Percentiles rank a stretch among this genome's conserved stretches.
Evolutionary conservation across 2,888 invertebrate genomes (phyloP).

Genomic region (Graphium colonna): DNA sequence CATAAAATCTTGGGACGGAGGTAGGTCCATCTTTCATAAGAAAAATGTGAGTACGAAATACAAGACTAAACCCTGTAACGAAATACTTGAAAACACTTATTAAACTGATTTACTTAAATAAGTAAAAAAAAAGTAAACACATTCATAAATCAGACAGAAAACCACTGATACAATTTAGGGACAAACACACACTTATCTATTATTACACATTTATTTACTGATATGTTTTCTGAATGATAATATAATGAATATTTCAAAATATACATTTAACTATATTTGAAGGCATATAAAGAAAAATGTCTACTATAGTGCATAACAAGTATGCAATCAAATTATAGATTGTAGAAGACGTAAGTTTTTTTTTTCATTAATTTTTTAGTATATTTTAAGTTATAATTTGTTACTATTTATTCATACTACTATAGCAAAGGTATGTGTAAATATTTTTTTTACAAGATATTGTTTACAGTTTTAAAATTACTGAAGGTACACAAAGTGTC

Average conservation of each 20-base stretch:
- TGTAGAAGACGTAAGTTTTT: background rate
- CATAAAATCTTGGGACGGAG: conserved; percentile 42
- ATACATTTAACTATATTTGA: background rate
- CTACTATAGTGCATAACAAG: background rate
- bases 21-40: conserved; percentile 46
- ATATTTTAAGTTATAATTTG: conserved; percentile 1
- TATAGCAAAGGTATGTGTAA: conserved; percentile 11
- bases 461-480: conserved; percentile 1
- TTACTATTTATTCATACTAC: conserved; percentile 1
- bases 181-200: conserved; percentile 33
- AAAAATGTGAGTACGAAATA: conserved; percentile 49
- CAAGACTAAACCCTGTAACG: conserved; percentile 28
- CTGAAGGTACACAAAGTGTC: conserved; percentile 1
- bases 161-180: conserved; percentile 26
- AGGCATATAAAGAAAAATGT: conserved; percentile 1
- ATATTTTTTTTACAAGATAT: conserved; percentile 6
- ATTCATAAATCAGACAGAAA: background rate
- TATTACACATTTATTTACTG: conserved; percentile 26
- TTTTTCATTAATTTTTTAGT: background rate
- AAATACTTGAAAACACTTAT: conserved; percentile 19
- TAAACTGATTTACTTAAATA: conserved; percentile 9
- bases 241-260: conserved; percentile 2
- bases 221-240: conserved; percentile 14
- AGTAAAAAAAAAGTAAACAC: background rate
- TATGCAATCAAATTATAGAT: conserved; percentile 5